A percentile compares a stretch with the other conserved stretches of the same genome.
Evolutionary conservation across 2,113 vertebrate species (phyloP).

Genomic region (Probosciger aterrimus): DNA sequence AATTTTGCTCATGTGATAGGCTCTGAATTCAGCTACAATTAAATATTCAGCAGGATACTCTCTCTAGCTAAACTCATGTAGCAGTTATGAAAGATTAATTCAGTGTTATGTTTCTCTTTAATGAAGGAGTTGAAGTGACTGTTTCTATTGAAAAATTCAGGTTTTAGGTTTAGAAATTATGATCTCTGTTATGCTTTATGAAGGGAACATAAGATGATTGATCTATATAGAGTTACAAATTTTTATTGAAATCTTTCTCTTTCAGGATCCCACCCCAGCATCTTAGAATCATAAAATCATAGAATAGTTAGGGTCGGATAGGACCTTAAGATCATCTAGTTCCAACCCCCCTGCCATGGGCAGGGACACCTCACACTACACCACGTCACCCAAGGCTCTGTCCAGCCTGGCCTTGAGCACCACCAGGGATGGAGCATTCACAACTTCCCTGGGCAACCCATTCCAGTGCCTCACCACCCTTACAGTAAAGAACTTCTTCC

Average conservation of each 20-base stretch:
- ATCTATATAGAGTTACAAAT: background rate
- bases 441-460: too few species aligned
- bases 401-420: too few species aligned
- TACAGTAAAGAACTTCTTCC: too few species aligned
- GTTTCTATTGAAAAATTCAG: constrained; percentile 7
- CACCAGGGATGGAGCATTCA: too few species aligned
- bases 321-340: too few species aligned
- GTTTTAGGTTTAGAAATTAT: background rate
- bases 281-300: background rate
- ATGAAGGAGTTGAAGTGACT: background rate
- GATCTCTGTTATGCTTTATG: background rate
- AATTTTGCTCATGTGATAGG: background rate
- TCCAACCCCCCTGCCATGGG: too few species aligned
- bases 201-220: background rate
- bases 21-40: constrained; percentile 5
- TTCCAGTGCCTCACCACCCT: too few species aligned
- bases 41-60: constrained; percentile 23
- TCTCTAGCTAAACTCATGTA: background rate
- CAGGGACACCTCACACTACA: too few species aligned
- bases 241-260: background rate
- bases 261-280: background rate
- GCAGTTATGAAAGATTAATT: constrained; percentile 53
- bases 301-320: too few species aligned
- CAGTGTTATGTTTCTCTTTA: constrained; percentile 24
- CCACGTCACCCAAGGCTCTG: too few species aligned